Percentiles rank a stretch among this genome's conserved stretches.
phyloP scores from a whole-genome alignment of 2,113 vertebrate genomes.

The Orientallactaga bullata region DNA sequence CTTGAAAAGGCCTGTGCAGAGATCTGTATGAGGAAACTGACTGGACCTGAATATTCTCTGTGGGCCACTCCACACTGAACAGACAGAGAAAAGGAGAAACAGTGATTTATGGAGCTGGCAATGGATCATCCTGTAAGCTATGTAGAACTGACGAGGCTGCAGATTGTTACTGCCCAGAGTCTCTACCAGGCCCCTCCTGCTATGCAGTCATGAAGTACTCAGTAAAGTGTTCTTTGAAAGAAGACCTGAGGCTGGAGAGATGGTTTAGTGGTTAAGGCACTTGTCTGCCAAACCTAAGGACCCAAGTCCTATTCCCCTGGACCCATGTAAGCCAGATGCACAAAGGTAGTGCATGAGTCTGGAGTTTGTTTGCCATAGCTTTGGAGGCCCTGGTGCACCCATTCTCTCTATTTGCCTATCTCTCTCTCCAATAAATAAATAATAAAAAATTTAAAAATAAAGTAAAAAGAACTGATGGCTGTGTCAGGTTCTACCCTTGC shows the following conservation, averaged over 20 bases:
- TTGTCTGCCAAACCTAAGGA: no score
- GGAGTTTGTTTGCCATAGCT: no score
- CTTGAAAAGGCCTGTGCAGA: constrained; percentile 89
- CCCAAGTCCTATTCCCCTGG: no score
- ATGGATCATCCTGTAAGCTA: constrained; percentile 92
- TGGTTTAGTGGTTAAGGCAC: no score
- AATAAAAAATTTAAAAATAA: background rate
- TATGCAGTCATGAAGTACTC: no score
- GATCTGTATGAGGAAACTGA: constrained; percentile 90
- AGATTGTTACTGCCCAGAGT: background rate
- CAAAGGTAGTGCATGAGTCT: no score
- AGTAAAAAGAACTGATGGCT: constrained; percentile 72
- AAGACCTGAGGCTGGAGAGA: constrained; percentile 67
- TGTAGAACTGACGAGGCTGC: constrained; percentile 86
- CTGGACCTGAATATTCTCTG: constrained; percentile 90
- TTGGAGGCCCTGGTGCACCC: no score
- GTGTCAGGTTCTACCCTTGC: constrained; percentile 90
- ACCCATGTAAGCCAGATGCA: no score
- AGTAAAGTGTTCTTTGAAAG: background rate
- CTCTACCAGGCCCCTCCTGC: background rate
- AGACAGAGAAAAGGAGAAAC: constrained; percentile 92
- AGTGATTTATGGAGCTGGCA: constrained; percentile 90
- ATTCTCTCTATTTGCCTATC: no score
- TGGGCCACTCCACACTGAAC: constrained; percentile 91
- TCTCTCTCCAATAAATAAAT: no score